Conservation (phyloP, 2,888 invertebrate genomes). For the Tetragnatha montana region DNA sequence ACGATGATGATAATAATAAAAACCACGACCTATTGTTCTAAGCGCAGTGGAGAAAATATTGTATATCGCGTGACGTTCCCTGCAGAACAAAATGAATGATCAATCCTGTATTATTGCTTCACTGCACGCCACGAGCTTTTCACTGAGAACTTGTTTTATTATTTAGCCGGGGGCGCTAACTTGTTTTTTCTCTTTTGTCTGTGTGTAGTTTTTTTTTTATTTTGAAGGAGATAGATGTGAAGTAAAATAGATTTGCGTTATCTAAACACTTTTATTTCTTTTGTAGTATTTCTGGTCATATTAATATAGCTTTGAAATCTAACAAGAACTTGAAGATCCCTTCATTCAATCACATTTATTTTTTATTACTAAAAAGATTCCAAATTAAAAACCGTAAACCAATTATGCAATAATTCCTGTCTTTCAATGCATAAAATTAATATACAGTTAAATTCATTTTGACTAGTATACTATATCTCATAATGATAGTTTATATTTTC, state of each 20-base stretch:
- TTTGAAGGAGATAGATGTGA: background rate
- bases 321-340: no score
- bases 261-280: no score
- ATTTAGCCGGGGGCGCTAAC: background rate
- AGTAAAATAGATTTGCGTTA: background rate
- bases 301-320: no score
- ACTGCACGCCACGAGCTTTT: conserved; percentile 34
- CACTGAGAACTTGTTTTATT: conserved; percentile 1
- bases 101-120: conserved; percentile 54
- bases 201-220: background rate
- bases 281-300: no score
- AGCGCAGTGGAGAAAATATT: conserved; percentile 15
- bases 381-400: no score
- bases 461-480: no score
- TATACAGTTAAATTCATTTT: no score
- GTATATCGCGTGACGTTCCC: conserved; percentile 36
- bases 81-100: conserved; percentile 31
- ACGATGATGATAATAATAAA: background rate
- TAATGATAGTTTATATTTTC: no score
- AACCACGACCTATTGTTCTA: background rate
- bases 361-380: no score
- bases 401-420: no score
- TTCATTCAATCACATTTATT: no score
- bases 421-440: no score
- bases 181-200: background rate